These are phyloP conservation scores for Pachycephus smyrnensis DNA, from an alignment of 2,888 invertebrate species.

Conservation along the genomic window DNA sequence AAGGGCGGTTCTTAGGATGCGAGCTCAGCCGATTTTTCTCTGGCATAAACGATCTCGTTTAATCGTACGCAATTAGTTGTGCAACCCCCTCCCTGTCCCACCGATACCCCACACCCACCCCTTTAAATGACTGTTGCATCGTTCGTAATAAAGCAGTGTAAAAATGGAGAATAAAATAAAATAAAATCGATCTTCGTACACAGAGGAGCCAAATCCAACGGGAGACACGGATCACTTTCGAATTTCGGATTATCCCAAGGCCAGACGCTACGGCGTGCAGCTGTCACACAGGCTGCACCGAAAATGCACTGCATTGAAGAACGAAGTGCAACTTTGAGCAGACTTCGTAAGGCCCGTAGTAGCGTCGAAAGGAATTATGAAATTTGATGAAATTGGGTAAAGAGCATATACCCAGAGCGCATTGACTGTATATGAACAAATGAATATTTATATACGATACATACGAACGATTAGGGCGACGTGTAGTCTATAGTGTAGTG, in stretches of 20 bases:
- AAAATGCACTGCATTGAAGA: neutral
- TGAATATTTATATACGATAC: neutral
- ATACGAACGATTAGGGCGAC: neutral
- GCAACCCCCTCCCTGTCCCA: neutral
- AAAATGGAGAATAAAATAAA: neutral
- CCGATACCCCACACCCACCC: neutral
- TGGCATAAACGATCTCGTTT: neutral
- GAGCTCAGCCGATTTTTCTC: neutral
- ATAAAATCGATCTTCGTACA: neutral
- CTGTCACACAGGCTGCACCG: neutral
- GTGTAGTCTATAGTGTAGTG: neutral
- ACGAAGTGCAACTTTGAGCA: neutral
- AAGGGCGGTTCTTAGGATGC: constrained; percentile 7
- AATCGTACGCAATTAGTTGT: neutral
- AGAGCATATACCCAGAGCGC: neutral
- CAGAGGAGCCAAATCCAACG: neutral
- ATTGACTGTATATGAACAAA: neutral
- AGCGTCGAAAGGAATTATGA: neutral
- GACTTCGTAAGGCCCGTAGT: neutral
- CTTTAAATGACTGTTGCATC: neutral
- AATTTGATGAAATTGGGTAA: neutral
- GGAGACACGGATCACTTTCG: neutral
- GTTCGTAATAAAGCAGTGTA: neutral
- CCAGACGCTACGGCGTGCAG: neutral
- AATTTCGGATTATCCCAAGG: neutral